These are phyloP conservation scores for Polyommatus icarus DNA, from an alignment of 2,888 invertebrate species.

Conservation along the genomic window DNA sequence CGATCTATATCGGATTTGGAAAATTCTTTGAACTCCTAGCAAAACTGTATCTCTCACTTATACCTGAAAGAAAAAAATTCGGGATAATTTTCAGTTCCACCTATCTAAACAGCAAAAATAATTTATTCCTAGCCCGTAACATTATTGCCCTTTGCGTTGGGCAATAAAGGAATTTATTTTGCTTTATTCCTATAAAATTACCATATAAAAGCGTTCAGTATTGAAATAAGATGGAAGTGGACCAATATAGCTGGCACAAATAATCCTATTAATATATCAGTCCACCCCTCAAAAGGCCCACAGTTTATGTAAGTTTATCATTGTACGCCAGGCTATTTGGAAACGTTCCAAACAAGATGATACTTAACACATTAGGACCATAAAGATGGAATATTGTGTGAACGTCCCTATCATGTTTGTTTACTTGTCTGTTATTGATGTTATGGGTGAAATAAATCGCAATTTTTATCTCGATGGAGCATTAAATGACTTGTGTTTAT, in stretches of 20 bases:
- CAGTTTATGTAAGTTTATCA: conserved; percentile 24
- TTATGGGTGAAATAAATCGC: background rate
- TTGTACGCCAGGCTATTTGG: conserved; percentile 25
- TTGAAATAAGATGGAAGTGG: conserved; percentile 25
- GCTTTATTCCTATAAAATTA: conserved; percentile 22
- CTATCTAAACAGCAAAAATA: background rate
- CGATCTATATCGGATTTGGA: no score
- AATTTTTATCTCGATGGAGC: background rate
- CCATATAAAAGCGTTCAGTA: conserved; percentile 20
- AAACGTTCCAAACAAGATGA: conserved; percentile 21
- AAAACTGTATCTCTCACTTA: no score
- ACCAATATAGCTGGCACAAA: conserved; percentile 8
- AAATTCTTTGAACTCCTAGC: no score
- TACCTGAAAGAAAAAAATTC: background rate
- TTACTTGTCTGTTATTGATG: conserved; percentile 17
- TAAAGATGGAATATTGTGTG: conserved; percentile 28
- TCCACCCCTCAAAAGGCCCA: background rate
- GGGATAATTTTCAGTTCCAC: background rate
- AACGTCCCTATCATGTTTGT: conserved; percentile 22
- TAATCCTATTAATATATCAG: conserved; percentile 24
- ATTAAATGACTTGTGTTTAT: background rate
- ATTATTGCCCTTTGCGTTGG: background rate
- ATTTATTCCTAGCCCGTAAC: background rate
- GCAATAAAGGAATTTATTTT: conserved; percentile 18
- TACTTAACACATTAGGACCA: conserved; percentile 29